These are phyloP conservation scores for Torymus auratus DNA, from an alignment of 2,888 invertebrate species.

Conservation along the genomic window DNA sequence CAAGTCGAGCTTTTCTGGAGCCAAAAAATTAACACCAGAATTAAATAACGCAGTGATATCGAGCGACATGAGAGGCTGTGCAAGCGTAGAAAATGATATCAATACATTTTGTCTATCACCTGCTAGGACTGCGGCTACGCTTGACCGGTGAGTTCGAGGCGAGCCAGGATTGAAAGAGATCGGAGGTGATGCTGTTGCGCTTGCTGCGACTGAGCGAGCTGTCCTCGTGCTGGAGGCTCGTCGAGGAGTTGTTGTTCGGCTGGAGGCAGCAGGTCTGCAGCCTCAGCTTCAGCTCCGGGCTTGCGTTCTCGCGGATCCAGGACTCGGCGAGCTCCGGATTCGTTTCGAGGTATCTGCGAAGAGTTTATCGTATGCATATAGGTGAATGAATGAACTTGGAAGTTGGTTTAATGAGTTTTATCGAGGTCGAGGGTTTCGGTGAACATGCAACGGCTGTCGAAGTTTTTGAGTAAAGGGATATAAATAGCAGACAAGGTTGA, in stretches of 20 bases:
- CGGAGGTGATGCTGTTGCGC: constrained; percentile 87
- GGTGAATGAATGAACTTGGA: no score
- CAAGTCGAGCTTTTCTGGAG: no score
- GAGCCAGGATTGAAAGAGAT: constrained; percentile 91
- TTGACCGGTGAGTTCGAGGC: constrained; percentile 85
- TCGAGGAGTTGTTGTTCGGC: constrained; percentile 67
- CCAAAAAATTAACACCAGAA: no score
- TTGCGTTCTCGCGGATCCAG: constrained; percentile 88
- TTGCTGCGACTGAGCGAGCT: constrained; percentile 69
- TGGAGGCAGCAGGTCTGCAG: constrained; percentile 75
- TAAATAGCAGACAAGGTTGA: no score
- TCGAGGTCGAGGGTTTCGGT: no score
- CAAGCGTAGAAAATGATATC: no score
- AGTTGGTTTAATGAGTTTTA: no score
- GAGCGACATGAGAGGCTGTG: no score
- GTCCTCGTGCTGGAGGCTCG: constrained; percentile 78
- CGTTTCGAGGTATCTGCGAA: constrained; percentile 77
- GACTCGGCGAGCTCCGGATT: constrained; percentile 85
- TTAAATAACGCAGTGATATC: no score
- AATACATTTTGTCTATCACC: constrained; percentile 63
- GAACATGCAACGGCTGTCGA: no score
- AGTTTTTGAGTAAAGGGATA: no score
- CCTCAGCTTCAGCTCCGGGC: constrained; percentile 81
- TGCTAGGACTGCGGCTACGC: constrained; percentile 77
- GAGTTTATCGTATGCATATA: no score